A percentile compares a stretch with the other conserved stretches of the same genome.
phyloP scores from a whole-genome alignment of 2,113 vertebrate species.

The Formicarius rufipectus region DNA sequence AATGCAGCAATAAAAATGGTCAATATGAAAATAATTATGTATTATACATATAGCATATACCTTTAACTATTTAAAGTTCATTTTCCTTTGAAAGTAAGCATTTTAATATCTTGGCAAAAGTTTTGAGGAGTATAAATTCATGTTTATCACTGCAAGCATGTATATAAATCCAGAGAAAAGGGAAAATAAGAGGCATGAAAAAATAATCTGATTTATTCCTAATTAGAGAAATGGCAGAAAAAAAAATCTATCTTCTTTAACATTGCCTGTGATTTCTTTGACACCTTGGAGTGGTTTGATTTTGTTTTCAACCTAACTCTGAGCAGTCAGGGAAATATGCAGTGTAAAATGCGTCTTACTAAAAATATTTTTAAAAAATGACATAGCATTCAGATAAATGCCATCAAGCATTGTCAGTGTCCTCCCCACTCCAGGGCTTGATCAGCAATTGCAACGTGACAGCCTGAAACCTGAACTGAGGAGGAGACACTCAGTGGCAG shows the following conservation, averaged over 20 bases:
- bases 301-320: background rate
- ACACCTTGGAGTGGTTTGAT: background rate
- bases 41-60: background rate
- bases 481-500: too few species aligned
- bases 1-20: slow-evolving; percentile 64
- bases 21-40: slow-evolving; percentile 59
- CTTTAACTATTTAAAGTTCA: background rate
- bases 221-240: background rate
- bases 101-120: background rate
- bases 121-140: background rate
- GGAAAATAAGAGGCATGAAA: background rate
- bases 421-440: background rate
- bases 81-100: background rate
- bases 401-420: background rate
- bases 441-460: background rate
- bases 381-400: background rate
- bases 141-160: background rate
- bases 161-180: background rate
- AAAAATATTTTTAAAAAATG: background rate
- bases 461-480: background rate
- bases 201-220: background rate
- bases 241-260: background rate
- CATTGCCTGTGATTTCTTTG: background rate
- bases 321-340: background rate
- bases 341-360: background rate